A percentile compares a stretch with the other conserved stretches of the same genome.
phyloP scores from a whole-genome alignment of 2,113 vertebrate species.

The Ammodytes marinus region DNA sequence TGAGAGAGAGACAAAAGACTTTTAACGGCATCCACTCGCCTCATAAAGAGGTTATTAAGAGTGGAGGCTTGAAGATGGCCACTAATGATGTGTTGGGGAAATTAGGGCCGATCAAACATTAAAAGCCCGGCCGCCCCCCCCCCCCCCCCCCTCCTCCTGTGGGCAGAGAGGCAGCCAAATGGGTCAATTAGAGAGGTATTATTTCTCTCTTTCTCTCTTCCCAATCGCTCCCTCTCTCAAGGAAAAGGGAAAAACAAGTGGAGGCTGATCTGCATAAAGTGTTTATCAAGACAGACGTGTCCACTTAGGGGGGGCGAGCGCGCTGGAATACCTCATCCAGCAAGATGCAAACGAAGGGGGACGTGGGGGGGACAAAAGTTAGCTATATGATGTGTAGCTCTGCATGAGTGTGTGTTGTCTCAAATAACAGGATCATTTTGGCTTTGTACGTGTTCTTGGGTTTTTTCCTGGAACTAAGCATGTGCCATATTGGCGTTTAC shows the following conservation, averaged over 20 bases:
- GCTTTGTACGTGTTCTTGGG: constrained; percentile 31
- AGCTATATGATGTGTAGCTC: constrained; percentile 28
- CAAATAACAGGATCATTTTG: constrained; percentile 49
- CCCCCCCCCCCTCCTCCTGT: constrained; percentile 90
- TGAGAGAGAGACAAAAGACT: constrained; percentile 83
- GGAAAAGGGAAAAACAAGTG: constrained; percentile 90
- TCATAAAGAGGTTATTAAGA: constrained; percentile 99
- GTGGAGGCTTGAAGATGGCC: constrained; percentile 92
- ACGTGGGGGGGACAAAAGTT: constrained; percentile 47
- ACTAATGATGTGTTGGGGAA: constrained; percentile 99
- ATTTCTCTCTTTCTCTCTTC: constrained; percentile 85
- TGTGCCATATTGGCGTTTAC: not conserved
- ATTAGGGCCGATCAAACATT: constrained; percentile 99
- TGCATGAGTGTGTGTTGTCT: constrained; percentile 44
- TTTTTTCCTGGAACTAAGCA: constrained; percentile 9
- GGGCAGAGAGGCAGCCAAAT: constrained; percentile 99
- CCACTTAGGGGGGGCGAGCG: constrained; percentile 88
- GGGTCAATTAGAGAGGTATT: constrained; percentile 99
- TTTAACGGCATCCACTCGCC: constrained; percentile 88
- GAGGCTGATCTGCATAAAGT: constrained; percentile 92
- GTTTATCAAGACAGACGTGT: constrained; percentile 92
- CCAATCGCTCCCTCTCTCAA: constrained; percentile 59
- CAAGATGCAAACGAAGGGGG: constrained; percentile 54
- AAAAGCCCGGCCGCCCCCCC: constrained; percentile 90
- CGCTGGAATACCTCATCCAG: constrained; percentile 84